These are phyloP conservation scores for Plagodis dolabraria DNA, from an alignment of 2,888 invertebrate genomes.

Conservation along the genomic window DNA sequence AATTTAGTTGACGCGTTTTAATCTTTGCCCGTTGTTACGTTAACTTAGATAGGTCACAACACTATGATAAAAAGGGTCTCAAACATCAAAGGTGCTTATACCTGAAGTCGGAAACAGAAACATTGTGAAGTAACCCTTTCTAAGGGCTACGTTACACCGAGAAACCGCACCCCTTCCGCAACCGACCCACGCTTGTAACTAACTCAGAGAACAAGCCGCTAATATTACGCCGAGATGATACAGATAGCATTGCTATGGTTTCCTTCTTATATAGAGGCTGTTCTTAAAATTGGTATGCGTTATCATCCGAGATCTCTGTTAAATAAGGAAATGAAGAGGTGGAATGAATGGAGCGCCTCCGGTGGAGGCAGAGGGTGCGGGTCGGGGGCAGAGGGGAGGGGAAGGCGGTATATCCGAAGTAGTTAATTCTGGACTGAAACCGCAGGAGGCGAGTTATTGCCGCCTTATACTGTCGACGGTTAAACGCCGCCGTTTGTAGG, in stretches of 20 bases:
- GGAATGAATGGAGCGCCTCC: slow-evolving; percentile 31
- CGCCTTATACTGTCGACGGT: slow-evolving; percentile 11
- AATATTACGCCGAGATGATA: slow-evolving; percentile 1
- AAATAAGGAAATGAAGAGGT: slow-evolving; percentile 34
- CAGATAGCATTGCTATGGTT: slow-evolving; percentile 5
- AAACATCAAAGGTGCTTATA: too few relatives aligned
- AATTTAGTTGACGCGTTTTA: too few relatives aligned
- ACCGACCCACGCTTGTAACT: neutral
- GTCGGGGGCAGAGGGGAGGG: neutral
- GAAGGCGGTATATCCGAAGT: slow-evolving; percentile 23
- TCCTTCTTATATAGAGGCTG: slow-evolving; percentile 5
- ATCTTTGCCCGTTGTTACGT: too few relatives aligned
- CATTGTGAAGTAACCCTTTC: slow-evolving; percentile 2
- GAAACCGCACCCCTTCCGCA: slow-evolving; percentile 2
- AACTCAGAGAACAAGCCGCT: neutral
- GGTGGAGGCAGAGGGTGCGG: slow-evolving; percentile 12
- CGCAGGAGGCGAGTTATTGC: slow-evolving; percentile 34
- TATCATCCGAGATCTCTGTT: slow-evolving; percentile 31
- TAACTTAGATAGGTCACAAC: too few relatives aligned
- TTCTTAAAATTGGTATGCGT: slow-evolving; percentile 11
- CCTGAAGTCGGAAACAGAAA: too few relatives aligned
- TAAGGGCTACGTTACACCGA: slow-evolving; percentile 1
- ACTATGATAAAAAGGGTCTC: too few relatives aligned
- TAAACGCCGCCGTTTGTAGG: slow-evolving; percentile 4
- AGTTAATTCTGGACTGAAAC: slow-evolving; percentile 34